Conservation (phyloP, 2,888 invertebrate species). For the Synergus laeviventris region DNA sequence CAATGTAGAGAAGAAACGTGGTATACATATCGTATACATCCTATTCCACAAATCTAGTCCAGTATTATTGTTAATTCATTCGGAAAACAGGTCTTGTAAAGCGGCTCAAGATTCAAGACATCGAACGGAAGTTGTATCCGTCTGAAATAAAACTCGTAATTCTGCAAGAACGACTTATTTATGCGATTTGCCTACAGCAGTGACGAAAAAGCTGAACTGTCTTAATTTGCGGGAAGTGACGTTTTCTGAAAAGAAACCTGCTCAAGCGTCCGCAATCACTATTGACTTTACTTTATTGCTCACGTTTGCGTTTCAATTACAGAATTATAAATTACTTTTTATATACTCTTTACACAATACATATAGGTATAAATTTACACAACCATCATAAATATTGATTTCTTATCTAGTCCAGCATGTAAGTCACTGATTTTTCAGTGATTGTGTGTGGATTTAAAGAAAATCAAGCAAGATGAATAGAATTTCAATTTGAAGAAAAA, state of each 20-base stretch:
- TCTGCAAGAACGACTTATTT: conserved; percentile 37
- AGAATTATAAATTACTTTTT: conserved; percentile 28
- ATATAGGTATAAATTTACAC: background rate
- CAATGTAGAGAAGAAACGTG: conserved; percentile 29
- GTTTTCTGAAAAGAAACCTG: conserved; percentile 40
- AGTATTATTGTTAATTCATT: conserved; percentile 36
- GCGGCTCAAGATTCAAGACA: conserved; percentile 32
- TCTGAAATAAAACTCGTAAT: conserved; percentile 39
- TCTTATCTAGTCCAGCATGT: conserved; percentile 3
- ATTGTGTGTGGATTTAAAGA: background rate
- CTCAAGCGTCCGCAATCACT: conserved; percentile 38
- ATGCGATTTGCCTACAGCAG: conserved; percentile 39
- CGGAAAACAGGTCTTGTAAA: conserved; percentile 39
- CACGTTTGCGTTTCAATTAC: conserved; percentile 36
- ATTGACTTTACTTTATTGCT: conserved; percentile 34
- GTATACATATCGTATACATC: conserved; percentile 4
- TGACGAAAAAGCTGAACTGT: conserved; percentile 39
- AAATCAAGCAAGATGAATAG: background rate
- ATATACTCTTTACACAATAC: background rate
- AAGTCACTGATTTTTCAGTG: background rate
- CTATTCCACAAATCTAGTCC: conserved; percentile 37
- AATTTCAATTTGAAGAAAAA: background rate
- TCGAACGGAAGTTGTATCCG: conserved; percentile 35
- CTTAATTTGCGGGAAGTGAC: conserved; percentile 39
- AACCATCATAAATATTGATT: conserved; percentile 33